Base-by-base conservation (phyloP, 2,888 invertebrate species). In the Petrophora chlorosata region DNA sequence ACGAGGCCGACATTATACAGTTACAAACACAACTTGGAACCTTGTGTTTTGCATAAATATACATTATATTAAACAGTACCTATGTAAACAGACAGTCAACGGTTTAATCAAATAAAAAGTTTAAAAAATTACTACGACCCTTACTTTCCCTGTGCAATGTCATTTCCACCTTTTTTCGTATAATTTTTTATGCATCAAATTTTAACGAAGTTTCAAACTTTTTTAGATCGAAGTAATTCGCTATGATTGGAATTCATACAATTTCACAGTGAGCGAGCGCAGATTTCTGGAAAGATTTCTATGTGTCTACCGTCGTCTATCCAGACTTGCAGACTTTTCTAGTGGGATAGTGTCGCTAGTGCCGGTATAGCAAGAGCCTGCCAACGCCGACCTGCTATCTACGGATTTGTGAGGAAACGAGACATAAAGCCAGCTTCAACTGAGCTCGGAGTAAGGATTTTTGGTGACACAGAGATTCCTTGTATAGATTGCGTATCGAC, bases 371-470 rank as follows among this genome's bases (percentile, higher is more conserved):
- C 41, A 52, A 55, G 53, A 55, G 49, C 59, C 55, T 66, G 63
- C 66, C 70, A 65, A 65, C 67, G 65, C 58, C 47, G 64, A 43
- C 54, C 66, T 62, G 73, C 71, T 80, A 79, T 77, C 79, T 76
- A 63, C 66, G 75, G 78, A 82, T 82, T 82, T 79, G 73, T 75
- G 70, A 73, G 67, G 65, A 74, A 78, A 78, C 74, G 75, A 77
- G 75, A 79, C 76, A 68, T 72, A 79, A 77, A 80, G 73, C 79
- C 67, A 59, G 64, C 64, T 67, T 69, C 68, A 74, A 74, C 72
- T 75, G 65, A 70, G 70, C 65, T 67, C 63, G 62, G 59, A 65
- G 66, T 67, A 71, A 65, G 67, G 70, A 72, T 72, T 69, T 74
- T 65, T 46, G 67, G 70, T 67, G 70, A 73, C 73, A 67, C 65